These are phyloP conservation scores for Drosophila nikananu DNA, from an alignment of 1,140 invertebrate species.

Conservation along the genomic window DNA sequence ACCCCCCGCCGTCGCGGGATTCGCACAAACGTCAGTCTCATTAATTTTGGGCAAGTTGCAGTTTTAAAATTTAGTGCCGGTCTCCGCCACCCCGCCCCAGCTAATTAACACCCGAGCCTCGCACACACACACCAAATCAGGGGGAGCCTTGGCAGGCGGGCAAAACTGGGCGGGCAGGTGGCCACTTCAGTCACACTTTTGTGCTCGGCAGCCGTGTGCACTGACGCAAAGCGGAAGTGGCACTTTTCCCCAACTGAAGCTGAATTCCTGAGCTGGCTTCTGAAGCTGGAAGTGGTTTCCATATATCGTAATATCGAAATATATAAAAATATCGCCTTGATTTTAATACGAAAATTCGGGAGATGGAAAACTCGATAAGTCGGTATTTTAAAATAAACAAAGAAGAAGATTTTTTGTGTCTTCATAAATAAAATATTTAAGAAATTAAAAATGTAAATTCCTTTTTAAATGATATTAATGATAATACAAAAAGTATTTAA, in stretches of 20 bases:
- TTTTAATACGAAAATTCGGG: background rate
- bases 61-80: constrained; percentile 73
- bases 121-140: background rate
- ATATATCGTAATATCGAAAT: too few species aligned
- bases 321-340: background rate
- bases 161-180: constrained; percentile 8
- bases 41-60: constrained; percentile 74
- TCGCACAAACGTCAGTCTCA: constrained; percentile 70
- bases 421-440: too few species aligned
- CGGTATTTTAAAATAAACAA: background rate
- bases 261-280: constrained; percentile 7
- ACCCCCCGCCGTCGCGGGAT: constrained; percentile 7
- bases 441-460: too few species aligned
- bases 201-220: constrained; percentile 68
- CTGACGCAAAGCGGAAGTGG: constrained; percentile 81
- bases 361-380: background rate
- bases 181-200: constrained; percentile 80
- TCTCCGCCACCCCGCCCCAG: constrained; percentile 36
- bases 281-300: constrained; percentile 3
- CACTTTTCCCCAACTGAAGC: constrained; percentile 65
- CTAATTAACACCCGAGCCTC: constrained; percentile 75
- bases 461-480: too few species aligned
- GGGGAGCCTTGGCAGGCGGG: background rate
- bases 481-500: too few species aligned
- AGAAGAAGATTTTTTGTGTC: too few species aligned